phyloP scores from a whole-genome alignment of 2,888 invertebrate species.

The Balanococcus diminutus region DNA sequence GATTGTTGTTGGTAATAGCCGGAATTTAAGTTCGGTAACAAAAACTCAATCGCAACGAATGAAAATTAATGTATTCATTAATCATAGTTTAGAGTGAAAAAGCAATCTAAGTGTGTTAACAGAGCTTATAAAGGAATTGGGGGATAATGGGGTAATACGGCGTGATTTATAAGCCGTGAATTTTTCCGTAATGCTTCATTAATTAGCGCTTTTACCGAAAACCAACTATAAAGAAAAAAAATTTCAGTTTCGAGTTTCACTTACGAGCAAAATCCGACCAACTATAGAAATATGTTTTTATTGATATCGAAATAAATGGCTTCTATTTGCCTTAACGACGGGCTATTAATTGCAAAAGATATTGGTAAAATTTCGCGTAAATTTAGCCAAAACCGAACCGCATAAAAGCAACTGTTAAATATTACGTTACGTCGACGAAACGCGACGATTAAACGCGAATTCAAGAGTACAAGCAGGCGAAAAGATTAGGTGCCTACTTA shows the following conservation, averaged over 20 bases:
- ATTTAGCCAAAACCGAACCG: not conserved
- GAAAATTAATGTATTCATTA: slow-evolving; percentile 38
- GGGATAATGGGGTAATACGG: not conserved
- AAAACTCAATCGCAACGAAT: slow-evolving; percentile 30
- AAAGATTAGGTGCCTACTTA: slow-evolving; percentile 19
- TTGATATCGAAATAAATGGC: not conserved
- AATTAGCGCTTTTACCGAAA: slow-evolving; percentile 2
- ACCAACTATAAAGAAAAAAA: not conserved
- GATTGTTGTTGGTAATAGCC: not conserved
- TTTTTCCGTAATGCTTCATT: slow-evolving; percentile 38
- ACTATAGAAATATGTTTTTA: not conserved
- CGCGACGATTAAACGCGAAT: not conserved
- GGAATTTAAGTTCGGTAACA: not conserved
- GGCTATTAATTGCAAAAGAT: not conserved
- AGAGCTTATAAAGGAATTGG: slow-evolving; percentile 10
- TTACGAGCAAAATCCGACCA: not conserved
- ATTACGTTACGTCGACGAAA: not conserved
- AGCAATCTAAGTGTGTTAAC: slow-evolving; percentile 22
- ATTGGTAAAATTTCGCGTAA: not conserved
- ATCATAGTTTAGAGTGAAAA: slow-evolving; percentile 10
- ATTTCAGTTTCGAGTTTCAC: not conserved
- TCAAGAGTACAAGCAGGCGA: not conserved
- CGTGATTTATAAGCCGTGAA: slow-evolving; percentile 36
- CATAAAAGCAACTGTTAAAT: slow-evolving; percentile 15
- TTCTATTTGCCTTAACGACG: not conserved